A percentile compares a stretch with the other conserved stretches of the same genome.
These are phyloP conservation scores for Megalurothrips usitatus DNA, from an alignment of 2,888 invertebrate species.

Conservation along the genomic window DNA sequence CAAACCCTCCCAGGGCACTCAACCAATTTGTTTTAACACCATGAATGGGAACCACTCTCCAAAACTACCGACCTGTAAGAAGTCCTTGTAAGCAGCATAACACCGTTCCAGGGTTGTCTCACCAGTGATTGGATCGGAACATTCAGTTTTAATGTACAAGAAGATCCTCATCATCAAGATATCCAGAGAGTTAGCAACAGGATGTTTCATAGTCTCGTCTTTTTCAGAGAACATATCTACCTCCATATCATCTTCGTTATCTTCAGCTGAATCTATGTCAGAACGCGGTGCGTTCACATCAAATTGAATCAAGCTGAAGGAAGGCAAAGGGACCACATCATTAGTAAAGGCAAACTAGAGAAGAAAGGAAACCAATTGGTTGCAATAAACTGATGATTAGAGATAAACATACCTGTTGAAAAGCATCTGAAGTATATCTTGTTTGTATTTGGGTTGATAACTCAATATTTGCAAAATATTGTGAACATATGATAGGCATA, in stretches of 20 bases:
- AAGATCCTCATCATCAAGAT: constrained; percentile 70
- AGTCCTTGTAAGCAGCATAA: background rate
- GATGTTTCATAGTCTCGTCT: constrained; percentile 48
- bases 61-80: background rate
- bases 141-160: constrained; percentile 60
- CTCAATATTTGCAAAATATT: constrained; percentile 71
- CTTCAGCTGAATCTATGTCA: constrained; percentile 52
- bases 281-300: constrained; percentile 65
- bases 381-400: constrained; percentile 36
- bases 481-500: constrained; percentile 69
- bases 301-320: constrained; percentile 56
- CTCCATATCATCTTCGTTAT: constrained; percentile 46
- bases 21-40: too few species aligned
- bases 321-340: background rate
- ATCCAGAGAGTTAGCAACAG: constrained; percentile 65
- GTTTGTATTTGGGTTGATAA: constrained; percentile 66
- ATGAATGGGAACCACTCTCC: background rate
- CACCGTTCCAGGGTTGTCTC: background rate
- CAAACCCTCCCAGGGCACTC: background rate
- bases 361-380: too few species aligned
- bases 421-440: constrained; percentile 67
- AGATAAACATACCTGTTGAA: constrained; percentile 62
- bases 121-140: constrained; percentile 41
- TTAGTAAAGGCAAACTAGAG: background rate
- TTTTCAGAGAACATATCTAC: constrained; percentile 37